Evolutionary conservation across 1,140 invertebrate genomes (phyloP), one percentile per base, ranked within the genome.

Genomic region (Eufriesea mexicana): DNA sequence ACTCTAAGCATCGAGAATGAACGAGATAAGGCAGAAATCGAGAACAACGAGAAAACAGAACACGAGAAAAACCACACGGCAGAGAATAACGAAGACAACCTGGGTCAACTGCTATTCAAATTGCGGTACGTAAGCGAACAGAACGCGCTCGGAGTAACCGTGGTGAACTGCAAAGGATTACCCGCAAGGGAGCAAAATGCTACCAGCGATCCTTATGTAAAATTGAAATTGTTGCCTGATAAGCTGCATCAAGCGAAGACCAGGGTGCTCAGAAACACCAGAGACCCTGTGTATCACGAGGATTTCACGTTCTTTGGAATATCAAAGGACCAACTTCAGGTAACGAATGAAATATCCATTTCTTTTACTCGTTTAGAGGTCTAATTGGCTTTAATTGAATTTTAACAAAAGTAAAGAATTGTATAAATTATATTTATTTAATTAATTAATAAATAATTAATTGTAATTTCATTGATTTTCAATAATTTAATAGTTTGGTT

Each of bases 301-400:
- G 98, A 99, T 91, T 99, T 99, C 91, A 99, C 98, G 1, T 99
- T 99, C 95, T 99, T 98, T 91, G 98, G 98, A 51, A 96, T 99
- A 83, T 97, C 96, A 55, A 96, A 96, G 72, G 96, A 97, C 88
- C 98, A 98, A 92, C 94, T 99, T 7, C 94, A 95, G 94, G 96
- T 96, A 91, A 18, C 9, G 0, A 62, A 47, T 23, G 1, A 1
- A 64, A 10, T 71, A 18, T n/a, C 18, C 2, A 20, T 16, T 42
- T 10, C 7, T 25, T 12, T 10, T 23, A 0, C 14, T 16, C 51
- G 14, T 54, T 7, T 7, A 35, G 51, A 35, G 55, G n/a, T 70
- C 0, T 16, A 42, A 35, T 0, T n/a, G 0, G 55, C 18, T 70
- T 0, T 16, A 42, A 35, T 0, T n/a, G 0, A n/a, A 57, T 57